Evolutionary conservation across 2,797 vertebrate genomes (phyloP), one percentile per base, ranked within the genome.

Genomic region (Propithecus deckenii): DNA sequence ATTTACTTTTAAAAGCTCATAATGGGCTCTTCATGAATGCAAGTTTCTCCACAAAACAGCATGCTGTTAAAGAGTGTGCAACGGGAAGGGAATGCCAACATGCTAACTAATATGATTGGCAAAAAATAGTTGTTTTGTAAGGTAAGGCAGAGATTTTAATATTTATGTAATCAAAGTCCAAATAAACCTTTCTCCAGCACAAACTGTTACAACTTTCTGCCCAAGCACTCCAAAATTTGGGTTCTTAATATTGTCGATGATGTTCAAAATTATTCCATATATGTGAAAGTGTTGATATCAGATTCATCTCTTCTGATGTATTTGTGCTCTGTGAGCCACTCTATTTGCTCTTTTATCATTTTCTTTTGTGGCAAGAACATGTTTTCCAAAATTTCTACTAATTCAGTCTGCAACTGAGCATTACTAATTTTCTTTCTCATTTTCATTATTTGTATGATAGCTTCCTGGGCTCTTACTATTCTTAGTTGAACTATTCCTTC

Each of bases 341-440:
- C 99, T 1, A 99, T 99, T 98, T 99, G 99, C 98, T 99, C 99
- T 98, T 99, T 99, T 99, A 99, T 99, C 99, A 99, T 99, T 99
- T 99, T 99, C 99, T 99, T 99, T 98, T 99, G 99, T 93, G 99
- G 99, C 98, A 99, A 99, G 98, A 99, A 99, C 99, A 99, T 99
- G 98, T 99, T 99, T 99, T 99, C 99, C 98, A 99, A 98, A 99
- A 99, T 99, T 99, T 99, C 99, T 98, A 99, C 99, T 98, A 99
- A 99, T 99, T 99, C 99, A 76, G 99, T 99, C 99, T 99, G 99
- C 98, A 99, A 99, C 98, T 99, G 99, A 94, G 99, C 99, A 80
- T 99, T 99, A 98, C 99, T 99, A 98, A 99, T 99, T 99, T 99
- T 99, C 99, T 99, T 99, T 97, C 99, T 98, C 99, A 99, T 99